Percentiles rank a stretch among this genome's conserved stretches.
These are phyloP conservation scores for Rhadina sibilatrix DNA, from an alignment of 2,113 vertebrate genomes.

Conservation along the genomic window DNA sequence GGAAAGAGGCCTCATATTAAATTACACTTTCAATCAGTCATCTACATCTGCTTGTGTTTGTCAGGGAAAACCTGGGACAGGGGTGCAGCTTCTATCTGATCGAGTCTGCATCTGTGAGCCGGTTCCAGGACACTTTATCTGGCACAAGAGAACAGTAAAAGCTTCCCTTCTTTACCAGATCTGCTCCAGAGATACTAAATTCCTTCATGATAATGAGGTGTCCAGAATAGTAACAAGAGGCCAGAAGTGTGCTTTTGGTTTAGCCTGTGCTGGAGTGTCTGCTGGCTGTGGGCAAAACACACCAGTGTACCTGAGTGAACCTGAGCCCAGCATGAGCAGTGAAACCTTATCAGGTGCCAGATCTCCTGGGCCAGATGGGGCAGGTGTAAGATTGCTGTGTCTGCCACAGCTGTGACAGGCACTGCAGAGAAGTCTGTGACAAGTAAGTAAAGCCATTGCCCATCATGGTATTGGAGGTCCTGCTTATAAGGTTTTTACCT, in stretches of 20 bases:
- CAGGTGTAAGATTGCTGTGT: conserved; percentile 3
- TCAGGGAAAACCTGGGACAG: neutral
- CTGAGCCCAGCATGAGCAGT: neutral
- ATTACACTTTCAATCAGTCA: neutral
- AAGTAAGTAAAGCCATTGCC: neutral
- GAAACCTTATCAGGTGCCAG: conserved; percentile 39
- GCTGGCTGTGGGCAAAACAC: neutral
- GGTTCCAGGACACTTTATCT: conserved; percentile 38
- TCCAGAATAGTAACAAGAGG: conserved; percentile 44
- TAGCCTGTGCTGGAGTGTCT: neutral
- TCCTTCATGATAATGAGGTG: conserved; percentile 58
- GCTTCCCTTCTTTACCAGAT: neutral
- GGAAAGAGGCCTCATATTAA: neutral
- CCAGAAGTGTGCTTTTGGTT: neutral
- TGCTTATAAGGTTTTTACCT: neutral
- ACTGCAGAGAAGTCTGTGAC: neutral
- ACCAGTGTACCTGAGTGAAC: neutral
- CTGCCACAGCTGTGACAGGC: conserved; percentile 19
- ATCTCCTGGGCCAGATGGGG: neutral
- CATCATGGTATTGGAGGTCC: neutral
- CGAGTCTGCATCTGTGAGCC: neutral
- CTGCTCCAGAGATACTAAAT: conserved; percentile 47
- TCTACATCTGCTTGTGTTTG: conserved; percentile 20
- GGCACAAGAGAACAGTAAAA: conserved; percentile 51
- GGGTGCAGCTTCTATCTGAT: conserved; percentile 13